A percentile compares a stretch with the other conserved stretches of the same genome.
These are phyloP conservation scores for Pogonomyrmex californicus DNA, from an alignment of 1,140 invertebrate genomes.

Conservation along the genomic window DNA sequence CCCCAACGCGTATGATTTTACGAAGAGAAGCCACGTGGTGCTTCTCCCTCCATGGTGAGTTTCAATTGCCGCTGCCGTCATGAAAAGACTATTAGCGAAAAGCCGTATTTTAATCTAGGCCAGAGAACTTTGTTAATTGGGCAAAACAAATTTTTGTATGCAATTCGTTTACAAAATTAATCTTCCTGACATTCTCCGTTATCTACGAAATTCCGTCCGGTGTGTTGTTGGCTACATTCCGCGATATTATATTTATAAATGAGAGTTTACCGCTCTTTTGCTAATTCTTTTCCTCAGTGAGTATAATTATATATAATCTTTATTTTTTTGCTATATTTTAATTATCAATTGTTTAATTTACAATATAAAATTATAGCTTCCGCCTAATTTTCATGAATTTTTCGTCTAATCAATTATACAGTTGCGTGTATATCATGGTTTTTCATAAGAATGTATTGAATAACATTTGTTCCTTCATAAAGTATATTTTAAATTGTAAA, in stretches of 20 bases:
- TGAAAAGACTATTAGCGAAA: not conserved
- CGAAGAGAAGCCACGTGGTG: not conserved
- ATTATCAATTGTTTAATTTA: conserved; percentile 6
- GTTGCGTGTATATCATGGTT: not conserved
- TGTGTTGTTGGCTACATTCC: not conserved
- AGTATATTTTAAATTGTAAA: conserved; percentile 12
- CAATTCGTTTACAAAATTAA: conserved; percentile 5
- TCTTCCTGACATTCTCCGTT: not conserved
- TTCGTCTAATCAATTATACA: not conserved
- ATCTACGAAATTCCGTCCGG: not conserved
- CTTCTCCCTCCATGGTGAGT: not conserved
- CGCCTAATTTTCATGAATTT: conserved; percentile 7
- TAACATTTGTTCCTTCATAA: not conserved
- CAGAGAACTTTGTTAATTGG: conserved; percentile 7
- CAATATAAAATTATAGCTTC: not conserved
- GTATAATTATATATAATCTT: conserved; percentile 10
- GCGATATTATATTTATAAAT: not conserved
- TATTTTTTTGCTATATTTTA: not conserved
- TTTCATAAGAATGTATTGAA: not conserved
- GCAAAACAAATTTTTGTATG: not conserved
- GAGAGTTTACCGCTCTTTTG: not conserved
- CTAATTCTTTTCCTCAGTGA: not conserved
- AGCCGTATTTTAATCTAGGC: conserved; percentile 17
- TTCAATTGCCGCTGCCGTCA: not conserved
- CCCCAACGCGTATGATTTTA: not conserved